Evolutionary conservation across 1,140 invertebrate species (phyloP).

Genomic region (Trachelipus rathkii): DNA sequence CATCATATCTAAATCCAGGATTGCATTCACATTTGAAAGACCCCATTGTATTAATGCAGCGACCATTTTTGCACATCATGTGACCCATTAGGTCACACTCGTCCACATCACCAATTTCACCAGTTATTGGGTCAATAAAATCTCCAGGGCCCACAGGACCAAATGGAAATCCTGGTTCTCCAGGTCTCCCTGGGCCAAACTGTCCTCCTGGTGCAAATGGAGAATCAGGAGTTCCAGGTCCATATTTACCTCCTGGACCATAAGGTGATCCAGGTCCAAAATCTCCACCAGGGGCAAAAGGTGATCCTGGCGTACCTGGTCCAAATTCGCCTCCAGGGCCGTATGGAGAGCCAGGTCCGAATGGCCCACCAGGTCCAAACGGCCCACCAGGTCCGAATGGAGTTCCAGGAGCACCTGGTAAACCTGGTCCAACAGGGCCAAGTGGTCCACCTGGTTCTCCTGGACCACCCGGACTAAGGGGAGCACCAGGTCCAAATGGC

Average conservation of each 20-base stretch:
- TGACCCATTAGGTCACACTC: conserved; percentile 77
- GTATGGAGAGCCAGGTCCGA: neutral
- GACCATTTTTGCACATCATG: conserved; percentile 77
- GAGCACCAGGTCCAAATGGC: neutral
- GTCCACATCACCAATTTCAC: conserved; percentile 68
- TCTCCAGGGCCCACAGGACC: conserved; percentile 48
- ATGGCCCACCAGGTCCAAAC: conserved; percentile 12
- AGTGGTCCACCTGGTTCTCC: conserved; percentile 6
- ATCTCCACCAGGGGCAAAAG: neutral
- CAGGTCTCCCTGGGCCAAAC: neutral
- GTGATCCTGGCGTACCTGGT: neutral
- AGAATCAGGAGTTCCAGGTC: conserved; percentile 14
- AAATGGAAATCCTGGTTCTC: conserved; percentile 17
- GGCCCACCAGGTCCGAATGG: conserved; percentile 7
- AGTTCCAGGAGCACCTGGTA: conserved; percentile 26
- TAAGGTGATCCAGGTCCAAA: neutral
- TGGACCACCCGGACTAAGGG: conserved; percentile 2
- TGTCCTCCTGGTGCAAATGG: neutral
- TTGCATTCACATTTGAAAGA: conserved; percentile 68
- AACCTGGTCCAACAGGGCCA: conserved; percentile 22
- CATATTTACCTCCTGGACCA: neutral
- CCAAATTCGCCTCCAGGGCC: neutral
- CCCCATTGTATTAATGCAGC: conserved; percentile 73
- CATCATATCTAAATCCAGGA: conserved; percentile 68
- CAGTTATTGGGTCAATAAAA: conserved; percentile 71